A percentile compares a stretch with the other conserved stretches of the same genome.
phyloP scores from a whole-genome alignment of 1,140 invertebrate genomes.

The Drosophila saltans region DNA sequence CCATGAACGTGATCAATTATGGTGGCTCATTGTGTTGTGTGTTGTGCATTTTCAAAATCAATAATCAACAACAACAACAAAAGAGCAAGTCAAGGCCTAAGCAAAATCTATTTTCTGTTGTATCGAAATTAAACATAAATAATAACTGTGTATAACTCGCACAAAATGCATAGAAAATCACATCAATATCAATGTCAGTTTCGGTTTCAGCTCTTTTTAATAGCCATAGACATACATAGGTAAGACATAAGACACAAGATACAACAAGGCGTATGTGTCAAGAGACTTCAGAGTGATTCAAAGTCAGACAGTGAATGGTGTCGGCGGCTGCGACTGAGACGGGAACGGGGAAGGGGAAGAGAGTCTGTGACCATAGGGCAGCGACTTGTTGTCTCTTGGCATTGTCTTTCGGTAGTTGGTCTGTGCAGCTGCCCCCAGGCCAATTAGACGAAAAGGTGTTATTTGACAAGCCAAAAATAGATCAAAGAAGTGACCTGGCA shows the following conservation, averaged over 20 bases:
- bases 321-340: too few species aligned
- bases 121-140: constrained; percentile 70
- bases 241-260: constrained; percentile 17
- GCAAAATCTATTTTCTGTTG: constrained; percentile 29
- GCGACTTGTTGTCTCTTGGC: constrained; percentile 44
- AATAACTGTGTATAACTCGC: constrained; percentile 63
- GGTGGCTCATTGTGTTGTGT: constrained; percentile 62
- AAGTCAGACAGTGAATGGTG: too few species aligned
- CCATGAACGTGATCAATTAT: constrained; percentile 82
- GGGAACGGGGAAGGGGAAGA: too few species aligned
- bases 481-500: constrained; percentile 42
- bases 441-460: constrained; percentile 46
- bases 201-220: constrained; percentile 35
- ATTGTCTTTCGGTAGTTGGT: constrained; percentile 23
- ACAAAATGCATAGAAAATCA: constrained; percentile 72
- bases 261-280: constrained; percentile 39
- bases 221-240: constrained; percentile 37
- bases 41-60: constrained; percentile 75
- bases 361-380: background rate
- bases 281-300: constrained; percentile 13
- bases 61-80: constrained; percentile 59
- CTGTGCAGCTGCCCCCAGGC: constrained; percentile 31
- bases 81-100: constrained; percentile 70
- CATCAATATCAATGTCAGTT: constrained; percentile 76
- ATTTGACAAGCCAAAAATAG: constrained; percentile 43